Percentiles rank a stretch among this genome's conserved stretches.
phyloP scores from a whole-genome alignment of 1,140 invertebrate species.

The Armadillidium nasatum region DNA sequence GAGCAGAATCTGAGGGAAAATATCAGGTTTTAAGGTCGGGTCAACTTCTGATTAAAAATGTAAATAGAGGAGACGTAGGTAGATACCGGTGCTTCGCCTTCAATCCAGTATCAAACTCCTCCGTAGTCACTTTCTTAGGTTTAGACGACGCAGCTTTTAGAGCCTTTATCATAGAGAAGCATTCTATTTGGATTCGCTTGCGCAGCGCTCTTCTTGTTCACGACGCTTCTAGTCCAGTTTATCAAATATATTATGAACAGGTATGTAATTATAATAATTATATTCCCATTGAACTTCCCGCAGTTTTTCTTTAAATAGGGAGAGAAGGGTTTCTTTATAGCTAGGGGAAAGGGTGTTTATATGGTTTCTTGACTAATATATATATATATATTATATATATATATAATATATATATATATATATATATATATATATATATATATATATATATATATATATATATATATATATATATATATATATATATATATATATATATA shows the following conservation, averaged over 20 bases:
- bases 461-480: too few species aligned
- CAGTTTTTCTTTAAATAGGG: too few species aligned
- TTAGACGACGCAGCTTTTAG: constrained; percentile 67
- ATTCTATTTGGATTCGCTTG: constrained; percentile 71
- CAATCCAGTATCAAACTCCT: constrained; percentile 70
- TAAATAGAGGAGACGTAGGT: constrained; percentile 73
- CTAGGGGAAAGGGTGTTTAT: too few species aligned
- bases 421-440: too few species aligned
- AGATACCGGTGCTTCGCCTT: constrained; percentile 78
- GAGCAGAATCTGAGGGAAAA: constrained; percentile 40
- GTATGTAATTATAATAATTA: constrained; percentile 22
- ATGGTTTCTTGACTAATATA: too few species aligned
- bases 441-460: too few species aligned
- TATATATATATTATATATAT: too few species aligned
- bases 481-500: too few species aligned
- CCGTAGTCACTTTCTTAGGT: constrained; percentile 53
- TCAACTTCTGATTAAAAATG: constrained; percentile 60
- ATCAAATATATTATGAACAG: constrained; percentile 52
- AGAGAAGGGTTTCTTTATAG: too few species aligned
- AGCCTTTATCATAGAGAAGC: constrained; percentile 75
- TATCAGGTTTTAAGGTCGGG: constrained; percentile 60
- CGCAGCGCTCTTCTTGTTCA: constrained; percentile 69
- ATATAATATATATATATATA: too few species aligned
- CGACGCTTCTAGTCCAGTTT: constrained; percentile 72
- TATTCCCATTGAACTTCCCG: too few species aligned